Percentiles rank a stretch among this genome's conserved stretches.
Conservation (phyloP, 1,140 invertebrate genomes). For the Conus betulinus region DNA sequence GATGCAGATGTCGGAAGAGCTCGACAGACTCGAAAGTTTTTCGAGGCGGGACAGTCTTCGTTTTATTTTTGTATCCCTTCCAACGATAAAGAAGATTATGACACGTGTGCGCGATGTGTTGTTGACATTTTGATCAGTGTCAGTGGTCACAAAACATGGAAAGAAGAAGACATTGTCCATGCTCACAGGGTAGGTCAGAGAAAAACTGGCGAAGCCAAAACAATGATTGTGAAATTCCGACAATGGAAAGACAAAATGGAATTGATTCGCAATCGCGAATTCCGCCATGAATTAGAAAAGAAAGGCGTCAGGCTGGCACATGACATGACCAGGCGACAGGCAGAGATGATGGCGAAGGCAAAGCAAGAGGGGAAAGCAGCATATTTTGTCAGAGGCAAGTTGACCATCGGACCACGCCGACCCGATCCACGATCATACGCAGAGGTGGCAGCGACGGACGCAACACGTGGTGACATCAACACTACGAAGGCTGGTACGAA, state of each 20-base stretch:
- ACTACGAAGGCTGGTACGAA: no score
- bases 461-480: no score
- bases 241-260: background rate
- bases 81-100: background rate
- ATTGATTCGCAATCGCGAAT: background rate
- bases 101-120: background rate
- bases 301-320: background rate
- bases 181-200: background rate
- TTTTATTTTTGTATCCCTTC: background rate
- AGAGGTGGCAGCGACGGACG: background rate
- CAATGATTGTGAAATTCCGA: background rate
- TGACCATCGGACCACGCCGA: background rate
- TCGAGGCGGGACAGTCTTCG: background rate
- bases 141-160: background rate
- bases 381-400: background rate
- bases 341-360: background rate
- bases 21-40: background rate
- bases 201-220: background rate
- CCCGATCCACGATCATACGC: background rate
- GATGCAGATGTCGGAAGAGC: background rate
- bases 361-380: background rate
- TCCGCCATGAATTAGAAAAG: background rate
- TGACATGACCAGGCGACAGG: background rate
- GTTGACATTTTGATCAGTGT: background rate
- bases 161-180: background rate